A percentile compares a stretch with the other conserved stretches of the same genome.
These are phyloP conservation scores for Synchiropus splendidus DNA, from an alignment of 2,113 vertebrate species.

Conservation along the genomic window DNA sequence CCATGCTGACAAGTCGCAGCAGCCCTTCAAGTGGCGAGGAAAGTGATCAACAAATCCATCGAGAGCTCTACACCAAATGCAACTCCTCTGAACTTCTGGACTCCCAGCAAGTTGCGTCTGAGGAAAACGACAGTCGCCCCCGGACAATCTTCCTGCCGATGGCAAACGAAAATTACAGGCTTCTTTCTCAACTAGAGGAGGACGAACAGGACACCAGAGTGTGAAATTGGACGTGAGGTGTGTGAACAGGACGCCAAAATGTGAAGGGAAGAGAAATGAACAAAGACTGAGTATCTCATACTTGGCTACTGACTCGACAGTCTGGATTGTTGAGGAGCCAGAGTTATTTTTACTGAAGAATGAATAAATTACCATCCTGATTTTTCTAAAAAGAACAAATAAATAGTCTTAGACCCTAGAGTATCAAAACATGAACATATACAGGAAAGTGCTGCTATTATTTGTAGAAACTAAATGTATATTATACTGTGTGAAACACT, in stretches of 20 bases:
- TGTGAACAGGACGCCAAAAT: not conserved
- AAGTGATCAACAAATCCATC: conserved; percentile 67
- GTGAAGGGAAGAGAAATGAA: conserved; percentile 1
- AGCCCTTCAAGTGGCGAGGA: conserved; percentile 47
- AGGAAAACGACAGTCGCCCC: conserved; percentile 23
- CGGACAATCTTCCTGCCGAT: conserved; percentile 45
- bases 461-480: not conserved
- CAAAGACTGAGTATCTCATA: not conserved
- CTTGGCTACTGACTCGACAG: not conserved
- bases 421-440: too few relatives aligned
- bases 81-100: conserved; percentile 49
- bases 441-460: conserved; percentile 6
- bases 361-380: conserved; percentile 2
- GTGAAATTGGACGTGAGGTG: conserved; percentile 23
- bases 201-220: conserved; percentile 59
- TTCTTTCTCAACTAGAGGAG: conserved; percentile 63
- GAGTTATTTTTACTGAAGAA: conserved; percentile 9
- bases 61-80: conserved; percentile 67
- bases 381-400: not conserved
- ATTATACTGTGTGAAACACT: too few relatives aligned
- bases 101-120: conserved; percentile 11
- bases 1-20: conserved; percentile 56
- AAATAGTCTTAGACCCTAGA: too few relatives aligned
- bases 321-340: conserved; percentile 3
- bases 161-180: conserved; percentile 55